These are phyloP conservation scores for Saimiri boliviensis DNA, from an alignment of 2,113 vertebrate species.

Conservation along the genomic window DNA sequence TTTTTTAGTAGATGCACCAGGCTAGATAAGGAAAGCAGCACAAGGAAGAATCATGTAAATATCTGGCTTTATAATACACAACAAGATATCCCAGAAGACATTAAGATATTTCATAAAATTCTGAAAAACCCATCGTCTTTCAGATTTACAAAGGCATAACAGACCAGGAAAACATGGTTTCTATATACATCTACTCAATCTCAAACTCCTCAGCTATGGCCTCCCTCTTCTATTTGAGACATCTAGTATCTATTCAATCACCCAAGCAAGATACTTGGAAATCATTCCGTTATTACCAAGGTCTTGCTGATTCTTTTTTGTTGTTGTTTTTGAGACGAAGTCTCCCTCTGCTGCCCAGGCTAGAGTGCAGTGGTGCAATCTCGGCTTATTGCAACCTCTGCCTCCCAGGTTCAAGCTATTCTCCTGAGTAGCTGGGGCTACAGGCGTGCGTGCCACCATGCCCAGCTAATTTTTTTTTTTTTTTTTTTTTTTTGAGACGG, in stretches of 20 bases:
- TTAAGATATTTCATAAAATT: not conserved
- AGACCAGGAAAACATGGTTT: not conserved
- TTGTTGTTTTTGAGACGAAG: too few species aligned
- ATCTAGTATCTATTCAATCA: not conserved
- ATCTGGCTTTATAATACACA: constrained; percentile 11
- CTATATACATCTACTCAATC: not conserved
- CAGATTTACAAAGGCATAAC: constrained; percentile 10
- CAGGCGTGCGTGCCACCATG: too few species aligned
- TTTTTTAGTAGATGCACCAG: constrained; percentile 22
- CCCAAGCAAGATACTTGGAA: not conserved
- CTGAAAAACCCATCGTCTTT: not conserved
- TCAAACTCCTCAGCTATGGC: not conserved
- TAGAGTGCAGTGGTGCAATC: too few species aligned
- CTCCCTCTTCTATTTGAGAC: not conserved
- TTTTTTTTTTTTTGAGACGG: too few species aligned
- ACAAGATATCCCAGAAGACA: not conserved
- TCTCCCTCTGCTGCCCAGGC: too few species aligned
- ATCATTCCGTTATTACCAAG: not conserved
- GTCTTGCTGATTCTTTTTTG: not conserved
- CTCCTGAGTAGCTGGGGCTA: too few species aligned
- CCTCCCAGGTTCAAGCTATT: too few species aligned
- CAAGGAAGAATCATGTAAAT: not conserved
- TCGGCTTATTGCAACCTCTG: too few species aligned
- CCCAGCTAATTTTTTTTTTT: too few species aligned
- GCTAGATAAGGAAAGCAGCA: not conserved